Base-by-base conservation (phyloP, 2,113 vertebrate genomes). In the Martes martes region DNA sequence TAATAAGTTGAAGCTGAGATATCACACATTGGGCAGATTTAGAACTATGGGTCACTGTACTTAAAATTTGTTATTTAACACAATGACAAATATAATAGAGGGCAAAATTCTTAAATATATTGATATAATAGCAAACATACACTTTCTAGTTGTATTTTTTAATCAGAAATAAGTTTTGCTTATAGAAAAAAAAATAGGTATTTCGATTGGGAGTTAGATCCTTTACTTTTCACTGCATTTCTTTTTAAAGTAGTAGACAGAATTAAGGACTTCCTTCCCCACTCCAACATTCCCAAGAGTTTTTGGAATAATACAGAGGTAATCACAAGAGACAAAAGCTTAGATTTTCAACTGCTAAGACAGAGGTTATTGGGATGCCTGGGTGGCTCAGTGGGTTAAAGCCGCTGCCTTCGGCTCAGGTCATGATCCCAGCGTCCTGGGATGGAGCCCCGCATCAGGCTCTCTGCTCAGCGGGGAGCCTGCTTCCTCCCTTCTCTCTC, bases 151-250 rank as follows among this genome's bases (percentile, higher is more conserved):
- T 57, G 24, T 80, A 4, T 52, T 50, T 42, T 93, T 65, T 80
- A 52, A 92, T 73, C 24, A 89, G 4, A 89, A 96, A 94, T 79
- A 94, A 26, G 67, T 96, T 92, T 47, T 28, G 71, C 31, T 83
- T 52, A 23, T 18, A 80, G 26, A 84, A 67, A 31, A 47, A 47
- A 52, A 85, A 33, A 28, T 5, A 69, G 21, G 9, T 78, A 89
- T 13, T 76, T n/a, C 67, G 1, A 61, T n/a, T 81, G 13, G 4
- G 76, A 36, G 2, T 39, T 65, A 13, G 42, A 61, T 59, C 6
- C 71, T 96, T 94, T 83, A 31, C 24, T 93, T 76, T 52, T 14
- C 6, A 50, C 7, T 4, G 7, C 50, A 15, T 16, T 52, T 52
- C 42, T 67, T 63, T 67, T 91, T 78, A 6, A 63, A 78, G 69